phyloP scores from a whole-genome alignment of 2,888 invertebrate genomes.

The Polymixis lichenea region DNA sequence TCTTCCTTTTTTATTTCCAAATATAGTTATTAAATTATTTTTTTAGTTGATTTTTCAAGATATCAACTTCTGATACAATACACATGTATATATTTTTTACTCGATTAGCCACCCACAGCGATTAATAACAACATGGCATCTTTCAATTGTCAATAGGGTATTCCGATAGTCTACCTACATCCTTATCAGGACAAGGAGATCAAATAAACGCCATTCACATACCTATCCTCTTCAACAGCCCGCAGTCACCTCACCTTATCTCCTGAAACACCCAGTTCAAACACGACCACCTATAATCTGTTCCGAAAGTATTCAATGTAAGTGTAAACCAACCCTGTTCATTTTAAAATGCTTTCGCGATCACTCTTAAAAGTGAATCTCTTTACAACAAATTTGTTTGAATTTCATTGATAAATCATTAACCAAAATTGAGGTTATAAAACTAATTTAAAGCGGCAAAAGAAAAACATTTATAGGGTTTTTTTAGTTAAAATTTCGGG shows the following conservation, averaged over 20 bases:
- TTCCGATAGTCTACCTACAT: background rate
- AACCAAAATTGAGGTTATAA: background rate
- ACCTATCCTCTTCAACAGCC: background rate
- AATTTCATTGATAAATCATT: background rate
- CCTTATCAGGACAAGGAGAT: background rate
- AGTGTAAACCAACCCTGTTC: background rate
- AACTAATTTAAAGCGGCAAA: background rate
- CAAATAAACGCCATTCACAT: constrained; percentile 12
- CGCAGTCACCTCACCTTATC: constrained; percentile 24
- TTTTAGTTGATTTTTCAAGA: background rate
- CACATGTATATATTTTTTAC: background rate
- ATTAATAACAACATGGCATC: background rate
- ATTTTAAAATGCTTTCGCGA: background rate
- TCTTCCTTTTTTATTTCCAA: background rate
- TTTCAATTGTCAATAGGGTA: background rate
- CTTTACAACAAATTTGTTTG: background rate
- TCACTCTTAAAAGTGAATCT: background rate
- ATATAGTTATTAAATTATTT: background rate
- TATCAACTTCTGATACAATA: background rate
- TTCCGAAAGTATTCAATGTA: background rate
- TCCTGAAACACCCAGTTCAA: constrained; percentile 6
- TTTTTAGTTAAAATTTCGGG: background rate
- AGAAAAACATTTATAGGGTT: background rate
- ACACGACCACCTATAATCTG: background rate
- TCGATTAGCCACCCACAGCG: background rate